phyloP scores from a whole-genome alignment of 53 echinoderm and acorn worm genomes.

The Echinarachnius parma region DNA sequence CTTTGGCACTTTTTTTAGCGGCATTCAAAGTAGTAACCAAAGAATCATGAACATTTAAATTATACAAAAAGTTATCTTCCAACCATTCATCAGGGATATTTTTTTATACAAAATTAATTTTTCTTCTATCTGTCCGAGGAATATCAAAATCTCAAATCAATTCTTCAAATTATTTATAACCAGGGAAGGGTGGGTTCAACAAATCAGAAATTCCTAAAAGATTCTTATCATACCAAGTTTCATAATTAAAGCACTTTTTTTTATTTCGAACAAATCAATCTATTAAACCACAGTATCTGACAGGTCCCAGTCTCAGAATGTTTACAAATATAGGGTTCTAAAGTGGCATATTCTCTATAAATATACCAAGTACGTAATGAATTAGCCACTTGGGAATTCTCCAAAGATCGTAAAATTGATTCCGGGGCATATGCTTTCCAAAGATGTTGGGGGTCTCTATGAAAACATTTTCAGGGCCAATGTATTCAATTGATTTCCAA shows the following conservation, averaged over 20 bases:
- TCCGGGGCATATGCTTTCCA: conserved; percentile 21
- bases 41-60: background rate
- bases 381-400: conserved; percentile 7
- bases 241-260: background rate
- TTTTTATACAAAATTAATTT: conserved; percentile 4
- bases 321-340: background rate
- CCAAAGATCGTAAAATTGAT: conserved; percentile 21
- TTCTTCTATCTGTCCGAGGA: conserved; percentile 1
- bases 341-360: background rate
- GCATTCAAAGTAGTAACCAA: background rate
- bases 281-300: conserved; percentile 12
- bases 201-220: background rate
- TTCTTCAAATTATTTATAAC: conserved; percentile 2
- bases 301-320: background rate
- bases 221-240: conserved; percentile 10
- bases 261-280: conserved; percentile 1
- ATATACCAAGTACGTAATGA: conserved; percentile 13
- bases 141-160: conserved; percentile 20
- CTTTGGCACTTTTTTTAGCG: conserved; percentile 1
- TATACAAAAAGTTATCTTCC: background rate
- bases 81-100: conserved; percentile 5
- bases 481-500: conserved; percentile 11
- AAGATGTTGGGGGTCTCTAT: background rate
- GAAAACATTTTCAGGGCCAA: conserved; percentile 1
- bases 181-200: conserved; percentile 4